A percentile compares a stretch with the other conserved stretches of the same genome.
Evolutionary conservation across 2,888 invertebrate species (phyloP).

Genomic region (Cepaea hortensis): DNA sequence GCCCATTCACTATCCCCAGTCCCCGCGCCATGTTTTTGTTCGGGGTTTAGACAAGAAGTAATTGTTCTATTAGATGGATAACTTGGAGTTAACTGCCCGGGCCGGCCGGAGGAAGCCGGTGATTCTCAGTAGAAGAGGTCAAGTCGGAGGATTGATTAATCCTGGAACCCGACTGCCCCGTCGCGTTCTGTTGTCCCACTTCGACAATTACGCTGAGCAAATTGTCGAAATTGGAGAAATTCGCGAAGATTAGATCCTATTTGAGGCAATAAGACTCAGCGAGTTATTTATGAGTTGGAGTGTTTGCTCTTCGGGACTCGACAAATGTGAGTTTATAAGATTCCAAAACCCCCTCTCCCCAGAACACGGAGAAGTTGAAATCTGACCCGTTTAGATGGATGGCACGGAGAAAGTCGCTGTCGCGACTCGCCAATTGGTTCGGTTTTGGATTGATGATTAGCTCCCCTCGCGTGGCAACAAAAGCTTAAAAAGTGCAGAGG

Average conservation of each 20-base stretch:
- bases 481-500: slow-evolving; percentile 20
- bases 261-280: slow-evolving; percentile 51
- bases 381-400: slow-evolving; percentile 27
- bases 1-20: slow-evolving; percentile 26
- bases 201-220: slow-evolving; percentile 55
- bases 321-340: slow-evolving; percentile 39
- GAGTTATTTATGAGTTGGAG: slow-evolving; percentile 53
- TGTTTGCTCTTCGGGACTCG: slow-evolving; percentile 33
- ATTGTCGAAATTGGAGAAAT: slow-evolving; percentile 54
- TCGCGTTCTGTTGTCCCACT: slow-evolving; percentile 44
- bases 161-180: slow-evolving; percentile 48
- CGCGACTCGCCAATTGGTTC: slow-evolving; percentile 39
- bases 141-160: slow-evolving; percentile 49
- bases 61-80: slow-evolving; percentile 61
- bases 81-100: slow-evolving; percentile 55
- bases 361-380: neutral
- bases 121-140: slow-evolving; percentile 25
- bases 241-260: slow-evolving; percentile 54
- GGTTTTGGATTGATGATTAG: slow-evolving; percentile 42
- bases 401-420: slow-evolving; percentile 10
- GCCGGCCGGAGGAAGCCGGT: slow-evolving; percentile 32
- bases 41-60: slow-evolving; percentile 53
- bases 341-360: neutral
- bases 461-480: slow-evolving; percentile 27
- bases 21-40: slow-evolving; percentile 43